These are phyloP conservation scores for Ypsolopha scabrella DNA, from an alignment of 2,888 invertebrate genomes.

Conservation along the genomic window DNA sequence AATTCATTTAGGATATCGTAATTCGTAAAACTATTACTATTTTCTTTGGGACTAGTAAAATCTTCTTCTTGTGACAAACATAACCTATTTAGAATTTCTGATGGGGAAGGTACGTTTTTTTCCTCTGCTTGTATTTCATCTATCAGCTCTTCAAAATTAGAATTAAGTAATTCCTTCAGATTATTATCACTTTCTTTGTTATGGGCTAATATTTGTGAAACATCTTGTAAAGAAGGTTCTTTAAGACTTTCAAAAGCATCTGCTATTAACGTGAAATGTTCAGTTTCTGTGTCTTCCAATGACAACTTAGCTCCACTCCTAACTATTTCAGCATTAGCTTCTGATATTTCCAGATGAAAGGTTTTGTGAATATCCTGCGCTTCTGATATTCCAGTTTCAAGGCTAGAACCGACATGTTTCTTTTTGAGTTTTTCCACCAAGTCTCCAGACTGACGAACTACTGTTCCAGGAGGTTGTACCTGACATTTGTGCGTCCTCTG, in stretches of 20 bases:
- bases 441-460: slow-evolving; percentile 57
- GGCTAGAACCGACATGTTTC: slow-evolving; percentile 26
- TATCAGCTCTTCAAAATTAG: slow-evolving; percentile 1
- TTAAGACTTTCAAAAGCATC: slow-evolving; percentile 27
- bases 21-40: slow-evolving; percentile 15
- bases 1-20: slow-evolving; percentile 27
- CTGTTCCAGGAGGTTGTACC: slow-evolving; percentile 71
- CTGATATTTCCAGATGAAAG: slow-evolving; percentile 30
- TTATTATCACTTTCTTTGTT: slow-evolving; percentile 17
- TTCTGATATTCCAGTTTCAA: no score
- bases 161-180: slow-evolving; percentile 36
- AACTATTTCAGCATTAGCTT: slow-evolving; percentile 52
- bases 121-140: slow-evolving; percentile 31
- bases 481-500: slow-evolving; percentile 86
- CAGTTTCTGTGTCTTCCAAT: slow-evolving; percentile 59
- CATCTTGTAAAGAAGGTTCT: slow-evolving; percentile 3
- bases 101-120: slow-evolving; percentile 73
- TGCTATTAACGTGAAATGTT: slow-evolving; percentile 45
- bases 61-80: slow-evolving; percentile 66
- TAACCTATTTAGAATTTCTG: slow-evolving; percentile 74
- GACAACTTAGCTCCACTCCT: slow-evolving; percentile 57
- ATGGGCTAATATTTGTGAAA: slow-evolving; percentile 7
- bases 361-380: no score
- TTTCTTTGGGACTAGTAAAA: slow-evolving; percentile 17
- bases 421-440: slow-evolving; percentile 62